phyloP scores from a whole-genome alignment of 92 coral and sea anemone genomes.

The Bergia sp. region DNA sequence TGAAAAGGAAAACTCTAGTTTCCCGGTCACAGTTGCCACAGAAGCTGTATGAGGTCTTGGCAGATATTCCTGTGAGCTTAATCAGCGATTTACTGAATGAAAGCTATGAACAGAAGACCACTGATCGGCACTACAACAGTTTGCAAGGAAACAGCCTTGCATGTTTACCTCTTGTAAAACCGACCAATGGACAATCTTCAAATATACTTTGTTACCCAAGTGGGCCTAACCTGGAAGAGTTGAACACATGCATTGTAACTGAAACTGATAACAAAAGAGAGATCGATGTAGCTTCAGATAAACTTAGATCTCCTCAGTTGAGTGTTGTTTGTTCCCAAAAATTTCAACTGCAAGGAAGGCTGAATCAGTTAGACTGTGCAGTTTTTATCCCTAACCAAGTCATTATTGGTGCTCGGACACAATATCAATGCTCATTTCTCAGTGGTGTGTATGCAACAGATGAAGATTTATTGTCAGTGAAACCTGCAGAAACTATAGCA shows the following conservation, averaged over 20 bases:
- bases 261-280: not conserved
- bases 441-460: constrained; percentile 6
- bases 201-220: constrained; percentile 71
- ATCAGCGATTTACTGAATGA: constrained; percentile 65
- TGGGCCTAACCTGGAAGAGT: constrained; percentile 65
- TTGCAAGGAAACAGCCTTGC: constrained; percentile 78
- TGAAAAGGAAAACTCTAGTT: not conserved
- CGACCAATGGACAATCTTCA: not conserved
- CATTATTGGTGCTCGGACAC: constrained; percentile 67
- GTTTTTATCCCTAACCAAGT: constrained; percentile 13
- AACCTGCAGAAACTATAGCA: constrained; percentile 69
- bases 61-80: constrained; percentile 67
- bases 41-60: constrained; percentile 40
- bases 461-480: constrained; percentile 37
- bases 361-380: constrained; percentile 68
- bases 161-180: constrained; percentile 28
- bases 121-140: constrained; percentile 57
- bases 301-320: constrained; percentile 17
- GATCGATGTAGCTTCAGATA: not conserved
- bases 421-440: constrained; percentile 76
- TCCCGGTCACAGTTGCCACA: not conserved
- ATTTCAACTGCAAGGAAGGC: constrained; percentile 60
- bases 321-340: constrained; percentile 12
- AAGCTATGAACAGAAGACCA: constrained; percentile 60
- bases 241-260: constrained; percentile 54